Percentiles rank a stretch among this genome's conserved stretches.
Evolutionary conservation across 2,113 vertebrate species (phyloP).

Genomic region (Apodemus speciosus): DNA sequence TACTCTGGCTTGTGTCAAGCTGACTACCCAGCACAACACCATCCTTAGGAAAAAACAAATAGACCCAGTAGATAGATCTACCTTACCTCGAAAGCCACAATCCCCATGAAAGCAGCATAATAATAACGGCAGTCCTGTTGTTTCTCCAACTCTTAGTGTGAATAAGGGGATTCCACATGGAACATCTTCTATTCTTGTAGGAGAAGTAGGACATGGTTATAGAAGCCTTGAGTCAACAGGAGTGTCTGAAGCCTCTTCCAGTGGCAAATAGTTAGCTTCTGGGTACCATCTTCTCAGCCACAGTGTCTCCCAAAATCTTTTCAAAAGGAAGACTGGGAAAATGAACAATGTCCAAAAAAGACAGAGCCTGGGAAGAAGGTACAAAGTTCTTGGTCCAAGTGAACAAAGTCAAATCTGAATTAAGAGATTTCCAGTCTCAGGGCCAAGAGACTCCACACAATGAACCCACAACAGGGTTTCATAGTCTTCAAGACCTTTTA

Average conservation of each 20-base stretch:
- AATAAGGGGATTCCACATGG: no score
- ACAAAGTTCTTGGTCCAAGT: not conserved
- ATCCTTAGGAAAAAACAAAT: not conserved
- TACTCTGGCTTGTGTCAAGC: not conserved
- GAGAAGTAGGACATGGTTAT: not conserved
- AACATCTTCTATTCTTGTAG: not conserved
- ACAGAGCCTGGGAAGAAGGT: not conserved
- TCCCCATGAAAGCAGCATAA: not conserved
- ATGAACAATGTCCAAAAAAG: not conserved
- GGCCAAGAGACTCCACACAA: not conserved
- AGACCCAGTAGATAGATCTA: not conserved
- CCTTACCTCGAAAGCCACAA: not conserved
- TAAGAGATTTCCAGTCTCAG: not conserved
- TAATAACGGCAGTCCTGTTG: fast-evolving
- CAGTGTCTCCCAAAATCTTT: not conserved
- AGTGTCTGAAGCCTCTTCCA: not conserved
- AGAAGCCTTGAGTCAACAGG: not conserved
- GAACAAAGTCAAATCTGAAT: not conserved
- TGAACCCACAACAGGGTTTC: not conserved
- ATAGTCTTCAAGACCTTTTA: not conserved
- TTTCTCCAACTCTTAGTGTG: not conserved
- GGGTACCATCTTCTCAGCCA: not conserved
- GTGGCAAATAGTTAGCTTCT: not conserved
- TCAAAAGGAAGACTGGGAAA: not conserved
- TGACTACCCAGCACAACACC: not conserved